A percentile compares a stretch with the other conserved stretches of the same genome.
phyloP scores from a whole-genome alignment of 2,797 vertebrate species.

The Poecile montanus region DNA sequence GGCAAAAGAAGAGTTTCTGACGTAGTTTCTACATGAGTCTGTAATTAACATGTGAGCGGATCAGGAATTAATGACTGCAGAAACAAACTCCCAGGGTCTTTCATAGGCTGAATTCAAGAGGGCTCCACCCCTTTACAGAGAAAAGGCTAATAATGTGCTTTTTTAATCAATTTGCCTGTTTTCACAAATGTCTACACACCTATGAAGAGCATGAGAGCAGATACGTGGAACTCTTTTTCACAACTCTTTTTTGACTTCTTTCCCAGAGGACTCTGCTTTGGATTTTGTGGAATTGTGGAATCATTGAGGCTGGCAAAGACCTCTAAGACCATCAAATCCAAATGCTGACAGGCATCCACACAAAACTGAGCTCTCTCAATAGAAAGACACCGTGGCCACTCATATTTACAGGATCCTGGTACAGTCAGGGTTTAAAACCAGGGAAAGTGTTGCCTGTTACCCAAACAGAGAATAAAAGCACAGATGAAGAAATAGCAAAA shows the following conservation, averaged over 20 bases:
- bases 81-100: background rate
- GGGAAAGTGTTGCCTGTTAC: background rate
- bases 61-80: background rate
- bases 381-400: background rate
- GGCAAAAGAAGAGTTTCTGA: background rate
- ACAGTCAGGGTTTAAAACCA: background rate
- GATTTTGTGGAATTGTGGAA: background rate
- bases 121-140: background rate
- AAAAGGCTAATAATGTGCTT: background rate
- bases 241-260: background rate
- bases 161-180: background rate
- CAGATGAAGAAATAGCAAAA: background rate
- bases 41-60: background rate
- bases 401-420: background rate
- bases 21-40: background rate
- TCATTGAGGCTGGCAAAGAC: background rate
- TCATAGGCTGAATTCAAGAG: background rate
- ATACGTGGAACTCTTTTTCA: background rate
- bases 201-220: background rate
- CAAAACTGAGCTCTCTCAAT: background rate
- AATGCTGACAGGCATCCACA: background rate
- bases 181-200: background rate
- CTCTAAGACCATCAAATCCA: background rate
- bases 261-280: background rate
- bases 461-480: background rate